Evolutionary conservation across 1,140 invertebrate species (phyloP).

Genomic region (Cherax quadricarinatus): DNA sequence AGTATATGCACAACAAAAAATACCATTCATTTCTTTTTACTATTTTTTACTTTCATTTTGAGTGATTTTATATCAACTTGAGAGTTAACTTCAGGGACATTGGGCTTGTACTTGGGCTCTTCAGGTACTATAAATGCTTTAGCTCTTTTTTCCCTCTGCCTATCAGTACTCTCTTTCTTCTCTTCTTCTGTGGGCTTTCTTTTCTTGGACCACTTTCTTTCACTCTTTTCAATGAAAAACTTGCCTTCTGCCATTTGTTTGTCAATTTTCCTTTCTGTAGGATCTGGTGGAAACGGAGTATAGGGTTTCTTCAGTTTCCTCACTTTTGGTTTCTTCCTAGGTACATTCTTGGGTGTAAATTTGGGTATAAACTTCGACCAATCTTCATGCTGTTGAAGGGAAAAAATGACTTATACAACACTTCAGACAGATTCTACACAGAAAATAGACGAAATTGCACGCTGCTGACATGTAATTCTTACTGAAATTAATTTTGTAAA

Average conservation of each 20-base stretch:
- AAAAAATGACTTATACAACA: neutral
- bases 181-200: conserved; percentile 86
- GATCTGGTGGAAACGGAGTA: conserved; percentile 97
- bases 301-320: conserved; percentile 93
- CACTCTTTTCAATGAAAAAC: conserved; percentile 94
- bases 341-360: conserved; percentile 94
- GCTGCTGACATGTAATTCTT: too few relatives aligned
- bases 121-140: conserved; percentile 90
- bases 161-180: conserved; percentile 80
- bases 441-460: neutral
- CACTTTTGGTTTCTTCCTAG: conserved; percentile 90
- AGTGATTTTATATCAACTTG: conserved; percentile 82
- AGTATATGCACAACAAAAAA: neutral
- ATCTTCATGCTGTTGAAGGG: conserved; percentile 84
- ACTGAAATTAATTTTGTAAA: too few relatives aligned
- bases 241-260: conserved; percentile 95
- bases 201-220: conserved; percentile 84
- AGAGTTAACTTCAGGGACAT: conserved; percentile 74
- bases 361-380: conserved; percentile 99
- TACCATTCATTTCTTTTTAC: conserved; percentile 77
- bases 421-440: neutral
- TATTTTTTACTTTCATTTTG: conserved; percentile 83
- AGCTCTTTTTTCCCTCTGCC: conserved; percentile 86
- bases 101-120: conserved; percentile 78
- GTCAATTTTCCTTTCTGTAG: conserved; percentile 95